These are phyloP conservation scores for Gisinianus flammeolus DNA, from an alignment of 2,888 invertebrate species.

Conservation along the genomic window DNA sequence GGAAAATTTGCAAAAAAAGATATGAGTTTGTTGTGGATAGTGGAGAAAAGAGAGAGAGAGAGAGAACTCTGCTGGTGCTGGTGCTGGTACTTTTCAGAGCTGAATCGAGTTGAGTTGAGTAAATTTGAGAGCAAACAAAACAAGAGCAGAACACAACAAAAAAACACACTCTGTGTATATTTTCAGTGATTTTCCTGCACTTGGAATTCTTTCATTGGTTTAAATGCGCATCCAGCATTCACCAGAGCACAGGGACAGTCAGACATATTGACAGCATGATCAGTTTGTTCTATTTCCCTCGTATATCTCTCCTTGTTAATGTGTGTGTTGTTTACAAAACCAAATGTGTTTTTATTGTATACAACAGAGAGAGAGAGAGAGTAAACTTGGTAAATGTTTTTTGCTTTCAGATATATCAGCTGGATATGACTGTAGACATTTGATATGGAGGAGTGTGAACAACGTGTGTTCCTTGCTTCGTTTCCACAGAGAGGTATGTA, in stretches of 20 bases:
- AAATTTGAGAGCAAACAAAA: neutral
- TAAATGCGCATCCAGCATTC: neutral
- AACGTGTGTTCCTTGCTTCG: too few species aligned
- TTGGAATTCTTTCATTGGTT: neutral
- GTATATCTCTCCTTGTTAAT: too few species aligned
- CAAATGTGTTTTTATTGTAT: conserved; percentile 38
- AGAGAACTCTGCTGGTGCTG: too few species aligned
- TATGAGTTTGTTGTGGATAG: too few species aligned
- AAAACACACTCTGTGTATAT: too few species aligned
- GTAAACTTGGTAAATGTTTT: neutral
- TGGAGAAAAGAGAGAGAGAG: too few species aligned
- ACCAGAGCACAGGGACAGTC: neutral
- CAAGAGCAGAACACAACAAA: neutral
- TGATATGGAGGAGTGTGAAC: conserved; percentile 13
- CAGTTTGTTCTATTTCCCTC: conserved; percentile 31
- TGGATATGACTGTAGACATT: conserved; percentile 1
- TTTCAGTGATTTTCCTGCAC: conserved; percentile 1
- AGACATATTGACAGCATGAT: conserved; percentile 24
- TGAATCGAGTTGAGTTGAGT: too few species aligned
- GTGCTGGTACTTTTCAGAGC: too few species aligned
- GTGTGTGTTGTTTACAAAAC: conserved; percentile 40
- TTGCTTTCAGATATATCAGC: too few species aligned
- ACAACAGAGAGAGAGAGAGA: conserved; percentile 14
- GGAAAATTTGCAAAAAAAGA: too few species aligned
- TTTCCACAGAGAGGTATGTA: too few species aligned